Conservation (phyloP, 2,797 vertebrate genomes). For the Acropternis orthonyx region DNA sequence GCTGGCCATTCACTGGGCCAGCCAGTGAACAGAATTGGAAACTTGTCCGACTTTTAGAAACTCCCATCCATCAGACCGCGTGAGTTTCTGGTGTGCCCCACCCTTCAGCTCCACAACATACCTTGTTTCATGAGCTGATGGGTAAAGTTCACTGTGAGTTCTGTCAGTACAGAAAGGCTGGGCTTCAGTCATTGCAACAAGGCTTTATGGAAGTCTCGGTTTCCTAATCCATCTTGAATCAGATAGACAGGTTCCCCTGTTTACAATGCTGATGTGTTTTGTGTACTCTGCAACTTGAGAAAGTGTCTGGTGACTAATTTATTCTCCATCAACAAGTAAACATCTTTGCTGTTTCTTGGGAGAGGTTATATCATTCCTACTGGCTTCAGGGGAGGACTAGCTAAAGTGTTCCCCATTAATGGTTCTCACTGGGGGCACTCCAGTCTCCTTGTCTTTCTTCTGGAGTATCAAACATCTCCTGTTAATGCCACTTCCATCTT, state of each 20-base stretch:
- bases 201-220: not conserved
- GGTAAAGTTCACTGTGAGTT: not conserved
- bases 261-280: not conserved
- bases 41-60: not conserved
- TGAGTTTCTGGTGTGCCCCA: not conserved
- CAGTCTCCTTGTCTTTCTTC: not conserved
- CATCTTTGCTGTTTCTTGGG: not conserved
- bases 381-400: not conserved
- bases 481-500: not conserved
- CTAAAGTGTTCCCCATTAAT: not conserved
- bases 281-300: not conserved
- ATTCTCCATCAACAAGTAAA: not conserved
- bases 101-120: not conserved
- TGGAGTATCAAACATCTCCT: not conserved
- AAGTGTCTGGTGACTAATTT: not conserved
- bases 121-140: not conserved
- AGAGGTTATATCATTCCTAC: not conserved
- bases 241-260: not conserved
- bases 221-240: not conserved
- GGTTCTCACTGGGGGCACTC: not conserved
- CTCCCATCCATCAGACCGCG: rapidly evolving
- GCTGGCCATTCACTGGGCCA: not conserved
- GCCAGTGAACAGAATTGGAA: not conserved
- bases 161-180: not conserved
- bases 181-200: not conserved